phyloP scores from a whole-genome alignment of 2,797 vertebrate species.

The Heliangelus exortis region DNA sequence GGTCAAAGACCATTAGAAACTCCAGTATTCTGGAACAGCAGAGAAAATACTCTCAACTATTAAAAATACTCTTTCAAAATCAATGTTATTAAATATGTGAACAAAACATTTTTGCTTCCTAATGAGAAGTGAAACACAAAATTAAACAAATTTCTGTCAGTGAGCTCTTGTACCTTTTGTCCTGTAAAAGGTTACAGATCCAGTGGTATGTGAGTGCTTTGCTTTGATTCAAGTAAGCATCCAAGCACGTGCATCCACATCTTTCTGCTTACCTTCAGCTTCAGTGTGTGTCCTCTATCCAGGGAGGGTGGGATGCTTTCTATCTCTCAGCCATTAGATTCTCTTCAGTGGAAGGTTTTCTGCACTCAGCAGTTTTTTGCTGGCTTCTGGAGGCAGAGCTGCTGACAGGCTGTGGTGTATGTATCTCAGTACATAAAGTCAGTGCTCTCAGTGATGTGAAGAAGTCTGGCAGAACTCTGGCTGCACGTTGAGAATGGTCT shows the following conservation, averaged over 20 bases:
- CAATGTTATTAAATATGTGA: background rate
- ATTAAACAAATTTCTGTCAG: no score
- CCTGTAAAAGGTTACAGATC: background rate
- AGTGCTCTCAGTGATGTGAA: background rate
- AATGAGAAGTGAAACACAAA: background rate
- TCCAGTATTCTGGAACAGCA: background rate
- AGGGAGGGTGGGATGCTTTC: background rate
- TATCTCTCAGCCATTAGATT: background rate
- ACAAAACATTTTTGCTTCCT: background rate
- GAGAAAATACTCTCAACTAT: background rate
- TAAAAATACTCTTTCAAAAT: background rate
- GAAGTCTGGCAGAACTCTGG: background rate
- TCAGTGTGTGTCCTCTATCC: background rate
- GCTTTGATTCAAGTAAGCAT: background rate
- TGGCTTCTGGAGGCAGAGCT: background rate
- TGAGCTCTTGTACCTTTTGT: background rate
- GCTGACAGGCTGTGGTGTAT: background rate
- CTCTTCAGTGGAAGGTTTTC: background rate
- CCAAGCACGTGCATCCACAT: rapidly evolving
- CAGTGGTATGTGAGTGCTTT: background rate
- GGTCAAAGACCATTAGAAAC: background rate
- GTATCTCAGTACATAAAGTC: background rate
- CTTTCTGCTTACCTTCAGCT: background rate
- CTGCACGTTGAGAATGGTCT: background rate
- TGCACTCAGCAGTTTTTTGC: background rate